Conservation (phyloP, 2,113 vertebrate species). For the Odocoileus virginianus region DNA sequence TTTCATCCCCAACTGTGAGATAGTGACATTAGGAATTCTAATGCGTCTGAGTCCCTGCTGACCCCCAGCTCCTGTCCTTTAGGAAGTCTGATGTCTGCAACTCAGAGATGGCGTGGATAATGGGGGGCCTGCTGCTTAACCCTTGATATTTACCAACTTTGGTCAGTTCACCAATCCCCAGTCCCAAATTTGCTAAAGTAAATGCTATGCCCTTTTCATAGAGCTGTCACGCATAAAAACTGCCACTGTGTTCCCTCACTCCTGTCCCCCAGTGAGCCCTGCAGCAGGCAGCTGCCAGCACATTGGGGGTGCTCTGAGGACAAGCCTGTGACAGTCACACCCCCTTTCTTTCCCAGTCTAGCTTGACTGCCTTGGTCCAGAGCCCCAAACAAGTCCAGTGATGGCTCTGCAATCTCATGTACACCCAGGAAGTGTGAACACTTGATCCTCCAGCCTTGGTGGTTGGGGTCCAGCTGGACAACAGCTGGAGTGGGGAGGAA, state of each 20-base stretch:
- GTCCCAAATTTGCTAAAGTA: constrained; percentile 33
- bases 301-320: not conserved
- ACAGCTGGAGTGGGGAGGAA: rapidly evolving
- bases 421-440: rapidly evolving
- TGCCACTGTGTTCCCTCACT: not conserved
- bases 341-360: not conserved
- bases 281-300: not conserved
- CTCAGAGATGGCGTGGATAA: not conserved
- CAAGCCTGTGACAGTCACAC: rapidly evolving
- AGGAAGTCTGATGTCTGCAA: not conserved
- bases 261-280: not conserved
- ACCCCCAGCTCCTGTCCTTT: constrained; percentile 44
- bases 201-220: constrained; percentile 71
- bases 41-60: not conserved
- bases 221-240: not conserved
- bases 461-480: rapidly evolving
- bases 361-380: not conserved
- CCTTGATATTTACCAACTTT: constrained; percentile 66
- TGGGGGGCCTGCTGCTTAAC: constrained; percentile 28
- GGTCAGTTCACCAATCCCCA: constrained; percentile 26
- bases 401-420: rapidly evolving
- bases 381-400: not conserved
- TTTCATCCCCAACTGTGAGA: not conserved
- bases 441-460: rapidly evolving
- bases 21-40: not conserved